Percentiles rank a stretch among this genome's conserved stretches.
phyloP scores from a whole-genome alignment of 1,140 invertebrate species.

The Berghia stephanieae region DNA sequence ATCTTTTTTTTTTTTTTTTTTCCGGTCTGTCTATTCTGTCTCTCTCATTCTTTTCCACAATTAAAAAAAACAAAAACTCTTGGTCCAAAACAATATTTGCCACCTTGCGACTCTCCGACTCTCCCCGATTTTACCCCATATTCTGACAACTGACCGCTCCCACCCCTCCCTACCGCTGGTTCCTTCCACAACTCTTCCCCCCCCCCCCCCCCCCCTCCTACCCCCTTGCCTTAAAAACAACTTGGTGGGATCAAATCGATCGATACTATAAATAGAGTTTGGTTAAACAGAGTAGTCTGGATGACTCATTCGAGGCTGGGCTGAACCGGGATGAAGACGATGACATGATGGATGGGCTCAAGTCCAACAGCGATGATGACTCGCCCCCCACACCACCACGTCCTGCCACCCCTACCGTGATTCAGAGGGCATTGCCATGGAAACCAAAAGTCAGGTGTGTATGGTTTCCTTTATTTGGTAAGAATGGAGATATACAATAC shows the following conservation, averaged over 20 bases:
- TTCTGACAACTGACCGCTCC: too few relatives aligned
- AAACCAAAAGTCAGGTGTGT: slow-evolving; percentile 83
- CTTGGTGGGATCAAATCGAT: too few relatives aligned
- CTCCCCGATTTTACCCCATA: too few relatives aligned
- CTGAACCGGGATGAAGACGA: slow-evolving; percentile 48
- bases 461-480: not conserved
- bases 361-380: slow-evolving; percentile 55
- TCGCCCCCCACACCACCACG: slow-evolving; percentile 58
- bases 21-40: too few relatives aligned
- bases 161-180: not conserved
- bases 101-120: too few relatives aligned
- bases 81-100: too few relatives aligned
- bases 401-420: slow-evolving; percentile 54
- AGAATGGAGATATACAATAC: too few relatives aligned
- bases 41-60: too few relatives aligned
- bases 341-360: slow-evolving; percentile 31
- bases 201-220: not conserved
- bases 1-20: too few relatives aligned
- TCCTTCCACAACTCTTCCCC: not conserved
- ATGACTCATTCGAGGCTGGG: slow-evolving; percentile 75
- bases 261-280: slow-evolving; percentile 71
- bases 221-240: too few relatives aligned
- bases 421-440: slow-evolving; percentile 82
- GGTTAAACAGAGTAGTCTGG: slow-evolving; percentile 92
- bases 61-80: too few relatives aligned